Evolutionary conservation across 2,888 invertebrate genomes (phyloP).

Genomic region (Dorcus hopei): DNA sequence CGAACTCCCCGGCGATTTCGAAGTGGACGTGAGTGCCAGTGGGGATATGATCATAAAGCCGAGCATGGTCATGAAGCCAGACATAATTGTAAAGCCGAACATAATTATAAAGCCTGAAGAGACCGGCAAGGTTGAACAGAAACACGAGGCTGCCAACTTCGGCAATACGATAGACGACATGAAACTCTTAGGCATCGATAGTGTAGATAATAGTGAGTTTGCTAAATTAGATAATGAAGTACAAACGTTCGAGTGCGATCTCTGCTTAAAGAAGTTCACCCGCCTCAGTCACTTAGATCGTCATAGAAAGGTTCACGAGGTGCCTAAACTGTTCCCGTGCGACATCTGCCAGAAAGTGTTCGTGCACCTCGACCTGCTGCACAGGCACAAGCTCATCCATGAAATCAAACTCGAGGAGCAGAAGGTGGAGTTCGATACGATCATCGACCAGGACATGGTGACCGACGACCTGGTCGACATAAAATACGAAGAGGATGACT

Average conservation of each 20-base stretch:
- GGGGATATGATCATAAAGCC: conserved; percentile 27
- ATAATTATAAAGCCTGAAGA: conserved; percentile 32
- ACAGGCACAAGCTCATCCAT: conserved; percentile 42
- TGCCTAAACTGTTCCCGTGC: conserved; percentile 35
- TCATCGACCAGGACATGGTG: conserved; percentile 22
- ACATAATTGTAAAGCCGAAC: conserved; percentile 28
- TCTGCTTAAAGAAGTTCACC: conserved; percentile 52
- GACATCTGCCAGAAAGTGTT: conserved; percentile 41
- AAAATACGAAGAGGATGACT: conserved; percentile 1
- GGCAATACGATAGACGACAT: conserved; percentile 11
- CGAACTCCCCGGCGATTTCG: conserved; percentile 12
- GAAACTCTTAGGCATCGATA: neutral
- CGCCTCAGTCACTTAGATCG: conserved; percentile 36
- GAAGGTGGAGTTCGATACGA: conserved; percentile 24
- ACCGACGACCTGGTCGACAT: neutral
- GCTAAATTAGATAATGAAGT: neutral
- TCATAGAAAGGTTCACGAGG: conserved; percentile 27
- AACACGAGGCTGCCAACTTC: conserved; percentile 17
- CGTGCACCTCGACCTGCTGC: conserved; percentile 37
- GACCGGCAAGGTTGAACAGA: conserved; percentile 8
- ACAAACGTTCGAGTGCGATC: conserved; percentile 39
- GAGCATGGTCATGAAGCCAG: conserved; percentile 22
- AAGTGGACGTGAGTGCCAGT: conserved; percentile 11
- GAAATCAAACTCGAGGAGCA: conserved; percentile 36
- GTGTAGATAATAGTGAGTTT: neutral